These are phyloP conservation scores for Mercenaria mercenaria DNA, from an alignment of 1,140 invertebrate species.

Conservation along the genomic window DNA sequence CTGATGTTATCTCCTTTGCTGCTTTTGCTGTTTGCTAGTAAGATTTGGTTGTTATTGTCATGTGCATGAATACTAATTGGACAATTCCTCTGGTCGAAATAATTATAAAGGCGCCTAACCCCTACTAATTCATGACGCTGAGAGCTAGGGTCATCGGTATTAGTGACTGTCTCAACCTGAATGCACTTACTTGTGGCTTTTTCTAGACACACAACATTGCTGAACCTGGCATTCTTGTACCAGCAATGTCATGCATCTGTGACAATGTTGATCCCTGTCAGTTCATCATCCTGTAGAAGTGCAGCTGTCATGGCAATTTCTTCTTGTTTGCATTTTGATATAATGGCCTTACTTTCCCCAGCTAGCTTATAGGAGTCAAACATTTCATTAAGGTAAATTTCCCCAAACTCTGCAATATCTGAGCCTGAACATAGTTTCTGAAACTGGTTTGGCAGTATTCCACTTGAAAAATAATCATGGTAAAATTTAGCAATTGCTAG, in stretches of 20 bases:
- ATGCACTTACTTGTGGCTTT: slow-evolving; percentile 50
- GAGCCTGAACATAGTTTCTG: neutral
- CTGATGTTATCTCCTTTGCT: no score
- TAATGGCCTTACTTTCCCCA: neutral
- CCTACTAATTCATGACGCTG: neutral
- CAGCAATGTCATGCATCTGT: slow-evolving; percentile 63
- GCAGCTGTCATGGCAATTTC: slow-evolving; percentile 3
- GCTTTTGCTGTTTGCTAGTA: no score
- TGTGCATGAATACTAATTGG: neutral
- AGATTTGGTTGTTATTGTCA: slow-evolving; percentile 14
- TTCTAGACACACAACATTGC: slow-evolving; percentile 17
- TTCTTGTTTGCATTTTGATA: neutral
- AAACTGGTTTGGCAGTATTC: neutral
- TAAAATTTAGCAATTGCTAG: neutral
- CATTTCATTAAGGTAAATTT: neutral
- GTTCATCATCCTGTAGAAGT: neutral
- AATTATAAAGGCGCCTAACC: neutral
- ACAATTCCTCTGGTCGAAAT: neutral
- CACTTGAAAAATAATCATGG: neutral
- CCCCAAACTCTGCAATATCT: slow-evolving; percentile 2
- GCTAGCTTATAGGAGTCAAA: neutral
- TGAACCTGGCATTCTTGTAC: slow-evolving; percentile 53
- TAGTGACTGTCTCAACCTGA: slow-evolving; percentile 20
- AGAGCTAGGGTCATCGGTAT: neutral
- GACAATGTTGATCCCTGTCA: slow-evolving; percentile 38